Conservation (phyloP, 2,113 vertebrate genomes). For the Pycnonotus jocosus region DNA sequence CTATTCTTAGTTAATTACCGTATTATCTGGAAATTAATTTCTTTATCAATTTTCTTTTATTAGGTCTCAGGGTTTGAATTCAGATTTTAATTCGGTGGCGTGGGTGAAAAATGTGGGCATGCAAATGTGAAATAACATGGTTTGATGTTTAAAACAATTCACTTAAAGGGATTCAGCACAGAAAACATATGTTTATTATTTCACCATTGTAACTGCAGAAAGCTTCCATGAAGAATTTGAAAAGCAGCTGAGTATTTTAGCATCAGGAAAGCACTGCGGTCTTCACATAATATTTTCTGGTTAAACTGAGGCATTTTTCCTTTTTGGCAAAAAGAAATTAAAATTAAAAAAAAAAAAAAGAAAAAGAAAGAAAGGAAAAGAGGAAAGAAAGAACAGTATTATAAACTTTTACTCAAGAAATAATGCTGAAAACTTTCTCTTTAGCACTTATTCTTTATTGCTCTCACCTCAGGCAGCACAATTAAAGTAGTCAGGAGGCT, state of each 20-base stretch:
- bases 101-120: neutral
- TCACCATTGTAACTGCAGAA: neutral
- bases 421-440: neutral
- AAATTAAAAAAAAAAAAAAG: neutral
- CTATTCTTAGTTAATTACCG: neutral
- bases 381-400: fast-evolving
- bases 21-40: neutral
- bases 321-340: neutral
- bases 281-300: neutral
- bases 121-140: neutral
- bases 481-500: neutral
- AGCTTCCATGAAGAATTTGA: neutral
- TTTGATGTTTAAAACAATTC: neutral
- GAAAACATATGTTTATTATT: neutral
- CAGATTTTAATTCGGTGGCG: neutral
- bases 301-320: neutral
- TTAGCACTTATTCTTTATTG: neutral
- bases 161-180: neutral
- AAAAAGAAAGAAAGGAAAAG: fast-evolving
- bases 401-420: neutral
- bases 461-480: neutral
- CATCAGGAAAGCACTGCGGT: neutral
- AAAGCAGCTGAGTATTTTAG: neutral
- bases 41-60: neutral
- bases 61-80: neutral